Base-by-base conservation (phyloP, 2,797 vertebrate genomes). In the Luscinia luscinia region DNA sequence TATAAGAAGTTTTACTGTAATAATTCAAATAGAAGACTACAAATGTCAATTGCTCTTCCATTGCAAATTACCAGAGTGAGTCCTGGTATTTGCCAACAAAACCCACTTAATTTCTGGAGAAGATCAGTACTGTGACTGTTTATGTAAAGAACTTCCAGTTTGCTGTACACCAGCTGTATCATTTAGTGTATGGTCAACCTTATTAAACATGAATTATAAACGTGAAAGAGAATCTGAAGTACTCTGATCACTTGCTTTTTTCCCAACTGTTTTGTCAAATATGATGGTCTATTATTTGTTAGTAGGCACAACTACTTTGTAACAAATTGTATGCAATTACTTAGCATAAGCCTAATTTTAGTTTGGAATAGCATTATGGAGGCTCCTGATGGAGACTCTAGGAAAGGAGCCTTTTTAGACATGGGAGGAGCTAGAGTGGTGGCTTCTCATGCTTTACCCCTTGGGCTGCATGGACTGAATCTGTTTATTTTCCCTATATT, bases 61-160 rank as follows among this genome's bases (percentile, higher is more conserved):
- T 34, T 90, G 36, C 23, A 79, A 73, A 38, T 80, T 69, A 38
- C 51, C 66, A 67, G 87, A 64, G 75, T 66, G 21, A 66, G 30
- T 76, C 46, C 52, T 91, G 55, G 24, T 88, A 90, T 54, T 61
- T 84, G 23, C 32, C 81, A 55, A 20, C 3, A 54, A 86, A 75
- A 55, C 20, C 18, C 62, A 62, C 48, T 21, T 45, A 30, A 38
- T 90, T 93, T 88, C 49, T 75, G 40, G n/a, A 86, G 91, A 84
- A 68, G 68, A 64, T 62, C 9, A 1, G 15, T 64, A 32, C 67
- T 84, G 48, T 86, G 61, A 62, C 11, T 10, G 40, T 82, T 90
- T 54, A 38, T 76, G 55, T 75, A 52, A 87, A 62, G 26, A 70
- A 11, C 28, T 84, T 74, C 7, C 18, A 54, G 59, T 84, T 84